Base-by-base conservation (phyloP, 53 echinoderm and acorn worm species). In the Apostichopus leukothele region DNA sequence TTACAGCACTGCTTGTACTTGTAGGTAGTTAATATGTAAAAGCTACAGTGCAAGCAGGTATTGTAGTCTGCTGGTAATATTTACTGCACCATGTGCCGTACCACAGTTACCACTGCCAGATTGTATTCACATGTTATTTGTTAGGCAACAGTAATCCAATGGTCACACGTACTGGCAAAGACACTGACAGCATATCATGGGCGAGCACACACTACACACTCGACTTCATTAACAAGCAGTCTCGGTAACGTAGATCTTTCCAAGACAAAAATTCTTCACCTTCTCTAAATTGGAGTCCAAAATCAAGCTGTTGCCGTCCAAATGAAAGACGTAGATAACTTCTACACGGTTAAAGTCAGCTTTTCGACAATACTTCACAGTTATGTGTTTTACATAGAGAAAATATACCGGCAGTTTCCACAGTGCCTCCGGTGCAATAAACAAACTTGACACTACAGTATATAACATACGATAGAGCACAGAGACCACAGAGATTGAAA, bases 381-480 rank as follows among this genome's bases (percentile, higher is more conserved):
- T 81, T 81, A 11, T 7, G 81, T 54, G n/a, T 12, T 55, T 22
- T 50, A 52, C 59, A 18, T 55, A 59, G 59, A 81, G 81, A 81
- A 81, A 81, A 81, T 54, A 55, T 21, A 22, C 81, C 59, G 55
- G 81, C 81, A 9, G 81, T 81, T 81, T 81, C 81, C 81, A 81
- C 81, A 18, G 54, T 22, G 54, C 81, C 54, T 81, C 81, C 81
- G 51, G 59, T 3, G 20, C 60, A 25, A 59, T 55, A 81, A 81
- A 81, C 81, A 81, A 81, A 81, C 81, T 81, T 81, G 81, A 81
- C 81, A 81, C 80, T 51, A 80, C 80, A 54, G 77, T 77, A 13
- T 50, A 7, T 9, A 22, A 59, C 52, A 25, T 13, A 59, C 71
- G 81, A 55, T 10, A 10, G 52, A 55, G 78, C 12, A 50, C 76